Percentiles rank a stretch among this genome's conserved stretches.
These are phyloP conservation scores for Vidua macroura DNA, from an alignment of 2,113 vertebrate genomes.

Conservation along the genomic window DNA sequence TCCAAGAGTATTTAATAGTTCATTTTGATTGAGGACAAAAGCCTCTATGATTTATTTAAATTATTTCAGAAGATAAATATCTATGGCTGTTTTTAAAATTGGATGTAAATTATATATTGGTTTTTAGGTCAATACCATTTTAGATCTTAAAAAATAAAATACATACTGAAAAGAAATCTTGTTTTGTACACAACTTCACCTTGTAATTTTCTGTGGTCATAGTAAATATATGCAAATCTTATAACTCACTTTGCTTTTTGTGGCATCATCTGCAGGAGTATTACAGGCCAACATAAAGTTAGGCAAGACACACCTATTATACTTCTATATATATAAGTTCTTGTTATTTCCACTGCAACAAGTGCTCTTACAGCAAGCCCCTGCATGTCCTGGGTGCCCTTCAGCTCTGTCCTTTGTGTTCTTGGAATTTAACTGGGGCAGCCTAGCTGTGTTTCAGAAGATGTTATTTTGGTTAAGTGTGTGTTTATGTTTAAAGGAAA, in stretches of 20 bases:
- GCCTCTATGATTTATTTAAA: background rate
- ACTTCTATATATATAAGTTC: background rate
- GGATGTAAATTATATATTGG: background rate
- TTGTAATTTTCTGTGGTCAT: background rate
- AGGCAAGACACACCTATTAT: background rate
- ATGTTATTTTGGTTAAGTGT: background rate
- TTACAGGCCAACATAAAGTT: background rate
- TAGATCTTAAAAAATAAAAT: background rate
- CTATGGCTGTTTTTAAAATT: background rate
- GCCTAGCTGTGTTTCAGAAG: background rate
- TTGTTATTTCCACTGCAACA: background rate
- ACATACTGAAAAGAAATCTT: accelerated
- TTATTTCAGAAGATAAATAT: background rate
- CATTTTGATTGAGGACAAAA: background rate
- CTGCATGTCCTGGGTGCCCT: background rate
- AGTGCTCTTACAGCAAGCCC: background rate
- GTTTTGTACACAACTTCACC: background rate
- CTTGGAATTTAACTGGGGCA: background rate
- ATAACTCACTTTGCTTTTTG: background rate
- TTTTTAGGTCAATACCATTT: background rate
- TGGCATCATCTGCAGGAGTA: background rate
- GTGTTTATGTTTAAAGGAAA: background rate
- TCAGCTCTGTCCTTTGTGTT: background rate
- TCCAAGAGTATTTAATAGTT: background rate
- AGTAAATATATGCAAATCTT: background rate